Evolutionary conservation across 2,113 vertebrate species (phyloP).

Genomic region (Galemys pyrenaicus): DNA sequence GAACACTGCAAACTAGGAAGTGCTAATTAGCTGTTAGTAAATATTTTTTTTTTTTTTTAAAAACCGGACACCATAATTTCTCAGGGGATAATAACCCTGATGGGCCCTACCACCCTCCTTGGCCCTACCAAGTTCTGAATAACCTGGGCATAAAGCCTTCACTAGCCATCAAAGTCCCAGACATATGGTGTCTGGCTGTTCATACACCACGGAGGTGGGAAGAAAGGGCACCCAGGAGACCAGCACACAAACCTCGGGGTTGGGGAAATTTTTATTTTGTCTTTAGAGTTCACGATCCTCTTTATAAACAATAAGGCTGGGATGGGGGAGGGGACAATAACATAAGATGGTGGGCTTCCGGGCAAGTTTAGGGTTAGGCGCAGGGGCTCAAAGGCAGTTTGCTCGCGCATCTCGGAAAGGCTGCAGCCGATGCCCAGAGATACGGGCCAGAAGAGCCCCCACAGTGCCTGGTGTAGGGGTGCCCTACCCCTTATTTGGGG

Average conservation of each 20-base stretch:
- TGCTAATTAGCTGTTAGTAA: not conserved
- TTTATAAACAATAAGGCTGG: not conserved
- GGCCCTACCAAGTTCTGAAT: not conserved
- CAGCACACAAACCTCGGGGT: not conserved
- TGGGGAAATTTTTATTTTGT: not conserved
- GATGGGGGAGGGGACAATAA: not conserved
- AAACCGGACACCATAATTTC: slow-evolving; percentile 4
- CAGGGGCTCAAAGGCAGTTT: not conserved
- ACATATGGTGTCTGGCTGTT: not conserved
- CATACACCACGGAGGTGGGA: not conserved
- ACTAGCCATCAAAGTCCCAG: not conserved
- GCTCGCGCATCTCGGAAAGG: not conserved
- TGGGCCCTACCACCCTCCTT: not conserved
- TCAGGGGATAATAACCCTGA: not conserved
- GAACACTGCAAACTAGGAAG: not conserved
- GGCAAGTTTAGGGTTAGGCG: not conserved
- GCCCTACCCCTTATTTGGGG: not conserved
- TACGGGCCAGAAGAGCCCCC: not conserved
- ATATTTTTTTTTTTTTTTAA: not conserved
- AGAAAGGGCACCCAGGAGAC: not conserved
- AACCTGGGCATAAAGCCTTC: not conserved
- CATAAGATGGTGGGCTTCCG: not conserved
- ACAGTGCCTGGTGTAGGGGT: not conserved
- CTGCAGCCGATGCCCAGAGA: not conserved
- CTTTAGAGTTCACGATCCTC: not conserved